These are phyloP conservation scores for Sylvietta virens DNA, from an alignment of 2,113 vertebrate species.

Conservation along the genomic window DNA sequence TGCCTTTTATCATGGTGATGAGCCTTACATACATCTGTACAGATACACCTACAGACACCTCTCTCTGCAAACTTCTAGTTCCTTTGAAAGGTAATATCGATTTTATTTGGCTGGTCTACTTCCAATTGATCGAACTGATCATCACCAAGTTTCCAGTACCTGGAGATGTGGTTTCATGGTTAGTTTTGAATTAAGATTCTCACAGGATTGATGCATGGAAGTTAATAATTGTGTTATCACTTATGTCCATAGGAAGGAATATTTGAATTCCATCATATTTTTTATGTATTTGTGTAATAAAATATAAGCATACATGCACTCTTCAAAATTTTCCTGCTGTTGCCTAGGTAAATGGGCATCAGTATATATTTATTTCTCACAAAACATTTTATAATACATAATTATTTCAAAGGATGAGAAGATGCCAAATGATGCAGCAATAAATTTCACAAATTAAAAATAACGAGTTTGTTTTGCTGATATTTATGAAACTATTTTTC, in stretches of 20 bases:
- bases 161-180: neutral
- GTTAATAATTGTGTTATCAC: neutral
- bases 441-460: neutral
- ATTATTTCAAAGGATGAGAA: neutral
- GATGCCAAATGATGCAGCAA: neutral
- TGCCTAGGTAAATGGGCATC: neutral
- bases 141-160: neutral
- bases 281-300: neutral
- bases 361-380: neutral
- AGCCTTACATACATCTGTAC: neutral
- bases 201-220: neutral
- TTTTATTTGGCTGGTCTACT: neutral
- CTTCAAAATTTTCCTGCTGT: neutral
- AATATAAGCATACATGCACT: neutral
- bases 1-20: neutral
- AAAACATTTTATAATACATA: neutral
- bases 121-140: neutral
- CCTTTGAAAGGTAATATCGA: neutral
- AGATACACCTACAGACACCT: neutral
- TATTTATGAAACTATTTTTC: neutral
- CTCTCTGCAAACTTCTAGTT: neutral
- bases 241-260: neutral
- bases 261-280: neutral
- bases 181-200: neutral
- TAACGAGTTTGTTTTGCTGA: neutral